phyloP scores from a whole-genome alignment of 1,140 invertebrate species.

The Drosophila repletoides region DNA sequence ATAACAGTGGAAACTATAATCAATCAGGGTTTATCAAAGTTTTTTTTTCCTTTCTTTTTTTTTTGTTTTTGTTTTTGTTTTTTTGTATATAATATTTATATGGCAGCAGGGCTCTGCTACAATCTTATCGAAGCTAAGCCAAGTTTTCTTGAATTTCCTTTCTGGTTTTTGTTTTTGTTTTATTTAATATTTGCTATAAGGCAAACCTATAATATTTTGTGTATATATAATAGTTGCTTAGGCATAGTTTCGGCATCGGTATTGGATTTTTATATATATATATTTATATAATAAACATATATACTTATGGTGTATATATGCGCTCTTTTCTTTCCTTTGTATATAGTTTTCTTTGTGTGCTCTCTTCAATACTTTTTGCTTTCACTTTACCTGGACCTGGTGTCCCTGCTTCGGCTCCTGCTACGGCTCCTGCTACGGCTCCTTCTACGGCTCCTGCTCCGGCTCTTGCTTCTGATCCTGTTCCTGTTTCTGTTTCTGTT shows the following conservation, averaged over 20 bases:
- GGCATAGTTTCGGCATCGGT: slow-evolving; percentile 39
- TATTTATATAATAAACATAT: slow-evolving; percentile 6
- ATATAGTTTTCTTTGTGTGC: slow-evolving; percentile 42
- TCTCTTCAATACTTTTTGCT: slow-evolving; percentile 35
- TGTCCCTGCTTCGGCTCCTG: not conserved
- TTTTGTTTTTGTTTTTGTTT: slow-evolving; percentile 26
- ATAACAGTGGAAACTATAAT: slow-evolving; percentile 67
- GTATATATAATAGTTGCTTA: slow-evolving; percentile 43
- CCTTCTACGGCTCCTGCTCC: not conserved
- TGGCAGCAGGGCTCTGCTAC: slow-evolving; percentile 32
- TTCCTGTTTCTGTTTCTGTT: not conserved
- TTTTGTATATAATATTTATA: slow-evolving; percentile 22
- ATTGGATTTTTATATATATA: slow-evolving; percentile 18
- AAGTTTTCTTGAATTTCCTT: slow-evolving; percentile 21
- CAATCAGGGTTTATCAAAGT: slow-evolving; percentile 42
- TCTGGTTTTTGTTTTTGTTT: too few relatives aligned
- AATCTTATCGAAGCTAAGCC: slow-evolving; percentile 44
- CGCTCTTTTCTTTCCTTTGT: slow-evolving; percentile 16
- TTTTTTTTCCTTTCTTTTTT: slow-evolving; percentile 34
- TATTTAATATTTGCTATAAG: slow-evolving; percentile 21
- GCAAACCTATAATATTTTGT: slow-evolving; percentile 36
- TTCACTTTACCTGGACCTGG: slow-evolving; percentile 24
- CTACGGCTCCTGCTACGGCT: not conserved
- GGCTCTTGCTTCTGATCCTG: not conserved
- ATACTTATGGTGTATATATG: slow-evolving; percentile 10